A percentile compares a stretch with the other conserved stretches of the same genome.
Conservation (phyloP, 2,888 invertebrate species). For the Sarcophaga variegata region DNA sequence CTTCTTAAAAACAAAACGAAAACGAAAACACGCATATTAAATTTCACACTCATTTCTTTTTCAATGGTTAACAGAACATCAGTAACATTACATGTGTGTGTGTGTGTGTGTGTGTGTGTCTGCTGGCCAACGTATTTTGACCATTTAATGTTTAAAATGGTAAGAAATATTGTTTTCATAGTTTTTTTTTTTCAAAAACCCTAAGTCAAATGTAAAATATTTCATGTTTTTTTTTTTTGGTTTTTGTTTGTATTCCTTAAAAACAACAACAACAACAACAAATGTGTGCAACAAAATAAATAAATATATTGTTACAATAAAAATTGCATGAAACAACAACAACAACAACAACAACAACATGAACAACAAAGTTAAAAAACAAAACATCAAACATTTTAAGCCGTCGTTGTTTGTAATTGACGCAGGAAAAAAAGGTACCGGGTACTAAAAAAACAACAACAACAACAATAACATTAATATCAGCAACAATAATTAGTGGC, state of each 20-base stretch:
- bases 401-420: constrained; percentile 47
- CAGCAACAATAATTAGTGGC: constrained; percentile 32
- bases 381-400: constrained; percentile 63
- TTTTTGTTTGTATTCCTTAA: constrained; percentile 27
- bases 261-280: constrained; percentile 39
- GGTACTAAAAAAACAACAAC: not conserved
- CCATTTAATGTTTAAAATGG: constrained; percentile 36
- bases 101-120: too few relatives aligned
- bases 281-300: constrained; percentile 2
- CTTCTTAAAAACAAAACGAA: constrained; percentile 2
- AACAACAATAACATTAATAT: not conserved
- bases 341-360: not conserved
- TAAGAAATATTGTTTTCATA: not conserved
- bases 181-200: not conserved
- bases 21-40: constrained; percentile 65
- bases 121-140: constrained; percentile 27
- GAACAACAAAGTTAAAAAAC: not conserved
- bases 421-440: constrained; percentile 24
- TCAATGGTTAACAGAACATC: not conserved
- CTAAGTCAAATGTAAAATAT: constrained; percentile 53
- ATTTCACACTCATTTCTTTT: constrained; percentile 64
- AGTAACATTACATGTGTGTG: too few relatives aligned
- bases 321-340: constrained; percentile 20
- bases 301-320: constrained; percentile 55
- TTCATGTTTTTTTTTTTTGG: too few relatives aligned